Percentiles rank a stretch among this genome's conserved stretches.
Conservation (phyloP, 2,113 vertebrate species). For the Sinocyclocheilus maitianheensis region DNA sequence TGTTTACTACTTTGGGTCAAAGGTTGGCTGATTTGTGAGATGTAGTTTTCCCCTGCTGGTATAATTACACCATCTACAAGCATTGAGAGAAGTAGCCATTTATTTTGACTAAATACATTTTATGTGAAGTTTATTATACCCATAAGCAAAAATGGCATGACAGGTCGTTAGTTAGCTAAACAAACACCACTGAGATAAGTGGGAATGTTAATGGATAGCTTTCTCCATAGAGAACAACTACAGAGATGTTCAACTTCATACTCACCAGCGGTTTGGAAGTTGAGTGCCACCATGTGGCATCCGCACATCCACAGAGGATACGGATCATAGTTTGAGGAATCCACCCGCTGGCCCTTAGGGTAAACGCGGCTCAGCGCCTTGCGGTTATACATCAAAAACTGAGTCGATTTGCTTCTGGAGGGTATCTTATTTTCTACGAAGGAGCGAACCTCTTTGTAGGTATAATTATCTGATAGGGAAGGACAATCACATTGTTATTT, state of each 20-base stretch:
- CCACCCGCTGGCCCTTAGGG: slow-evolving; percentile 92
- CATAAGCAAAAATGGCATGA: not conserved
- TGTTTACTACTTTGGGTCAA: not conserved
- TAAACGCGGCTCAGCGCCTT: slow-evolving; percentile 92
- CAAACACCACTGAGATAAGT: not conserved
- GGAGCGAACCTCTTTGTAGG: slow-evolving; percentile 91
- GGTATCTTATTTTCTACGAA: slow-evolving; percentile 93
- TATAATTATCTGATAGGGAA: slow-evolving; percentile 78
- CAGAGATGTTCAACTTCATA: not conserved
- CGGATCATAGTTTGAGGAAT: slow-evolving; percentile 97
- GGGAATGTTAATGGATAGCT: slow-evolving; percentile 10
- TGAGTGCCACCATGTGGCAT: slow-evolving; percentile 95
- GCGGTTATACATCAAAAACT: slow-evolving; percentile 86
- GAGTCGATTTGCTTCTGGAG: slow-evolving; percentile 73
- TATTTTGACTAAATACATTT: not conserved
- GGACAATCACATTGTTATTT: not conserved
- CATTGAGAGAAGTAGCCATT: not conserved
- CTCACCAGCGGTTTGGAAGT: slow-evolving; percentile 94
- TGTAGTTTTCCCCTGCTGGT: not conserved
- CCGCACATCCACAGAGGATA: slow-evolving; percentile 90
- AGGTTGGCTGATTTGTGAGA: not conserved
- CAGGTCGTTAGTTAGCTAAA: not conserved
- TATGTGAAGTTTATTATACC: not conserved
- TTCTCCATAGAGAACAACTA: not conserved
- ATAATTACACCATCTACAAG: not conserved